Evolutionary conservation across 2,797 vertebrate genomes (phyloP).

Genomic region (Rhincodon typus): DNA sequence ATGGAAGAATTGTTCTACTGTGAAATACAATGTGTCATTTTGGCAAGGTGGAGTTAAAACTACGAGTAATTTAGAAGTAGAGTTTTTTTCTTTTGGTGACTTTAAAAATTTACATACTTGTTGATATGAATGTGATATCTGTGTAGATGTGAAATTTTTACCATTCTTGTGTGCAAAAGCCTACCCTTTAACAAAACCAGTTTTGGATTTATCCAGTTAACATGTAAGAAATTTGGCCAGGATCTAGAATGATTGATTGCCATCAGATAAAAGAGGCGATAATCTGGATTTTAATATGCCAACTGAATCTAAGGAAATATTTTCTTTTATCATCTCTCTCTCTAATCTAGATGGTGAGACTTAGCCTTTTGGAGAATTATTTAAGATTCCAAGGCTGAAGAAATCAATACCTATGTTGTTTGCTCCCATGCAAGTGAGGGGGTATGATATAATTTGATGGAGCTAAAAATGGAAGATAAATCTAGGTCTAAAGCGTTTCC

Average conservation of each 20-base stretch:
- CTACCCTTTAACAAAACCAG: background rate
- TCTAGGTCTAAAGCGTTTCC: background rate
- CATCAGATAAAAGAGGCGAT: background rate
- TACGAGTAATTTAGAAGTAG: background rate
- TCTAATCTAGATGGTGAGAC: background rate
- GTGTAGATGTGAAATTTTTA: background rate
- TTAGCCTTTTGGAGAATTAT: background rate
- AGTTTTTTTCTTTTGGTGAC: background rate
- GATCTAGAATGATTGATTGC: background rate
- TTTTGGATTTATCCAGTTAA: background rate
- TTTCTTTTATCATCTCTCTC: background rate
- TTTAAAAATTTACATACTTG: background rate
- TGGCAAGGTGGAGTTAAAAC: background rate
- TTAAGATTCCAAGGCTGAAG: background rate
- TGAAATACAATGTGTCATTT: background rate
- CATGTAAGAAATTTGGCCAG: background rate
- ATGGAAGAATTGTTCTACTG: background rate
- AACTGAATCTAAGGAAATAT: background rate
- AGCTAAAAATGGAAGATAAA: background rate
- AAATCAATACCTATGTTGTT: background rate
- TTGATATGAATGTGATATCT: background rate
- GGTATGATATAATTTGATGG: background rate
- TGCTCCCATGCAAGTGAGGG: background rate
- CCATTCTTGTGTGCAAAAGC: background rate
- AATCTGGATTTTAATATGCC: background rate